Evolutionary conservation across 2,113 vertebrate species (phyloP).

Genomic region (Gallinago paraguaiae): DNA sequence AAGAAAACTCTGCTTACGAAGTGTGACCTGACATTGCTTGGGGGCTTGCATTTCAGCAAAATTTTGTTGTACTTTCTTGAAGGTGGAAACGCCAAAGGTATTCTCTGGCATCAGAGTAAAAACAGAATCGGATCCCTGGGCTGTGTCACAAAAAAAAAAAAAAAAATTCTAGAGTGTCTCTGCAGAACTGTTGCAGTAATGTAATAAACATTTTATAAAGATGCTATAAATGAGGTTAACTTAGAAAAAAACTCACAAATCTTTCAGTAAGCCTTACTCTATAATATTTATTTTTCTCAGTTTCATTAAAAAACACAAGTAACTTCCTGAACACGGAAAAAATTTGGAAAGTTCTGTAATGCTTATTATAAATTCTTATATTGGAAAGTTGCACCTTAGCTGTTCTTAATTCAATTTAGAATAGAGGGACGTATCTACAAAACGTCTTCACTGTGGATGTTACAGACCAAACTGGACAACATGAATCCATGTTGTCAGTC

Average conservation of each 20-base stretch:
- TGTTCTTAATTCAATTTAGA: not conserved
- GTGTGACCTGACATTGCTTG: not conserved
- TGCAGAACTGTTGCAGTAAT: not conserved
- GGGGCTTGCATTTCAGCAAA: not conserved
- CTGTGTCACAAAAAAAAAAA: not conserved
- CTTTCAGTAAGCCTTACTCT: not conserved
- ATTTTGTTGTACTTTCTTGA: not conserved
- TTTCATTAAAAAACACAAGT: not conserved
- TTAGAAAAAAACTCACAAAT: not conserved
- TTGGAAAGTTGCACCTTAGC: not conserved
- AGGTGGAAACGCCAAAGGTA: not conserved
- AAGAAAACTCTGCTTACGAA: not conserved
- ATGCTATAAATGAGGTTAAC: not conserved
- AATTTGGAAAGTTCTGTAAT: not conserved
- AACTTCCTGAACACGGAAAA: not conserved
- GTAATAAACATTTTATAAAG: not conserved
- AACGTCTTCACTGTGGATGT: not conserved
- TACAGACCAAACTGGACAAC: not conserved
- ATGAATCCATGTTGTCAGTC: not conserved
- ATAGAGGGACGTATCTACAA: not conserved
- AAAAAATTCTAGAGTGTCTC: not conserved
- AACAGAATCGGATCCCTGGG: not conserved
- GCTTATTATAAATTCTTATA: not conserved
- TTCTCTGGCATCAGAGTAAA: not conserved
- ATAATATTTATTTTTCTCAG: not conserved